Base-by-base conservation (phyloP, 2,888 invertebrate genomes). In the Dynastes hyllus region DNA sequence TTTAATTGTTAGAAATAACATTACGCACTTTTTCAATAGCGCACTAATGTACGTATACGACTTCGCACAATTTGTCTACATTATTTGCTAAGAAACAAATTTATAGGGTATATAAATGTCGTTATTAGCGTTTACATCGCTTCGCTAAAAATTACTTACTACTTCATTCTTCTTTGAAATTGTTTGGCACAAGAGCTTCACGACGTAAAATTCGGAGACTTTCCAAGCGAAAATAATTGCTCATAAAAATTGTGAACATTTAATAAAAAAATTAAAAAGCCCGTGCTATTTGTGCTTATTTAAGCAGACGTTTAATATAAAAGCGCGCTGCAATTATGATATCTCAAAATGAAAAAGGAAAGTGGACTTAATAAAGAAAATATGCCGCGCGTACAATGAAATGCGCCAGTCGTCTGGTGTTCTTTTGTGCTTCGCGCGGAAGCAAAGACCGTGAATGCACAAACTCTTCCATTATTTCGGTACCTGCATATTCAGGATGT, bases 391-490 rank as follows among this genome's bases (percentile, higher is more conserved):
- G 51, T 55, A 76, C 73, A 63, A 61, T 75, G 45, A 58, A 75
- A 75, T 45, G 61, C 73, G 61, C 61, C 29, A 40, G 55, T 67
- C 45, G 65, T 76, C 69, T 66, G 76, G 76, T 80, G 80, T 53
- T 70, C 80, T 76, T 78, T 80, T 78, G 75, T 80, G 66, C 66
- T 80, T 66, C 55, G 69, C 40, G 55, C 73, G 76, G 76, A 80
- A 69, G 73, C 69, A 63, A 51, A 69, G 76, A 53, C 70, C 69
- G 55, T 80, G 78, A 80, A 80, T 80, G 70, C 78, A 76, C 69
- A 76, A 80, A 80, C 76, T 77, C 73, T 55, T 63, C 78, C 69
- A 80, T 80, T 80, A 78, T 76, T 78, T 70, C 70, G 51, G 78
- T 80, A 80, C 78, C 78, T 80, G 80, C 69, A 76, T 76, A 76